These are phyloP conservation scores for Diuraphis noxia DNA, from an alignment of 1,140 invertebrate species.

Conservation along the genomic window DNA sequence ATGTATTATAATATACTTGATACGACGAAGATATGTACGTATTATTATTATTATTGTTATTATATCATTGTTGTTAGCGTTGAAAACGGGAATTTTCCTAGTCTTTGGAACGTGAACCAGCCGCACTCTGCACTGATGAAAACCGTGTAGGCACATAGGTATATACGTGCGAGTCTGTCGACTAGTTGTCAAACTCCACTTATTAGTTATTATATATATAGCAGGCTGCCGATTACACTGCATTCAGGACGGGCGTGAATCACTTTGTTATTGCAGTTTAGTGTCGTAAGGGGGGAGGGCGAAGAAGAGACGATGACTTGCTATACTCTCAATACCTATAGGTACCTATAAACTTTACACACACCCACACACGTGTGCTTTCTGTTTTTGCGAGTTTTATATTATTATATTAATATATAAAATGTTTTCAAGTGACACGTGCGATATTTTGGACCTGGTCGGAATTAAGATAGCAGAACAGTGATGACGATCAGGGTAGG, in stretches of 20 bases:
- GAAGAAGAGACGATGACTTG: no score
- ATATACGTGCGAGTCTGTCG: neutral
- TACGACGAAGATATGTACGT: neutral
- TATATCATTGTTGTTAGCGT: neutral
- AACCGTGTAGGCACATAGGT: neutral
- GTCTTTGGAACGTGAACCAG: neutral
- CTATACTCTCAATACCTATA: no score
- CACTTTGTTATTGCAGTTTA: neutral
- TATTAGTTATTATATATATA: neutral
- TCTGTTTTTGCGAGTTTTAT: neutral
- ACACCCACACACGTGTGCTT: neutral
- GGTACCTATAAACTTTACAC: neutral
- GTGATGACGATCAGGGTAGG: no score
- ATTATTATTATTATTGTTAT: neutral
- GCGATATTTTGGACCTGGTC: neutral
- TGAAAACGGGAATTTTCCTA: neutral
- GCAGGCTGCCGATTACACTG: neutral
- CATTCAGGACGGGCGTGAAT: no score
- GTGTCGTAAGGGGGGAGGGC: no score
- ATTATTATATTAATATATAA: neutral
- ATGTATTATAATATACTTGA: neutral
- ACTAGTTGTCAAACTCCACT: conserved; percentile 14
- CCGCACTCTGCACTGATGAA: neutral
- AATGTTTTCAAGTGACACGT: neutral
- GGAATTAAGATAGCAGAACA: neutral